These are phyloP conservation scores for Ooceraea biroi DNA, from an alignment of 1,140 invertebrate species.

Conservation along the genomic window DNA sequence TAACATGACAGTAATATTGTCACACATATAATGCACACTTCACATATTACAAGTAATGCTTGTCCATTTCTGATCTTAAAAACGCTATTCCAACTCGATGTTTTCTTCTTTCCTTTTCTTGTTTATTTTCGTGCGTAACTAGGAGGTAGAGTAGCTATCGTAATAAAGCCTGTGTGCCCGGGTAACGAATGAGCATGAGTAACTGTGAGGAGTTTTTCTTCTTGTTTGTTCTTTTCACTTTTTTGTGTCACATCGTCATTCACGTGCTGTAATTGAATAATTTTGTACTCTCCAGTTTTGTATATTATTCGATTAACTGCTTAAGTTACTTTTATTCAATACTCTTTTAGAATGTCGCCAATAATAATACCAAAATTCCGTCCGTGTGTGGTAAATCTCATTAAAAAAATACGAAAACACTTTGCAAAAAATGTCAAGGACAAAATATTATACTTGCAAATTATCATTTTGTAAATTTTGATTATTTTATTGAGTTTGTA, in stretches of 20 bases:
- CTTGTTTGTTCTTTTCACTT: conserved; percentile 85
- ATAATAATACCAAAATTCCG: too few relatives aligned
- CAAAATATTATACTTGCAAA: too few relatives aligned
- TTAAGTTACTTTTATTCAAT: conserved; percentile 5
- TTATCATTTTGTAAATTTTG: not conserved
- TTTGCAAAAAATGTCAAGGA: too few relatives aligned
- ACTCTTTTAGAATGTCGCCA: not conserved
- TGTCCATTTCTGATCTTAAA: not conserved
- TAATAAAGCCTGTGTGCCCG: conserved; percentile 98
- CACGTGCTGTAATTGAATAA: conserved; percentile 55
- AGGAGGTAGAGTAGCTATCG: conserved; percentile 94
- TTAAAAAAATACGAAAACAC: too few relatives aligned
- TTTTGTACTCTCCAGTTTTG: not conserved
- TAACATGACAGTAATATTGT: not conserved
- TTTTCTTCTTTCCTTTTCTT: not conserved
- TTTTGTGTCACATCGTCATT: conserved; percentile 82
- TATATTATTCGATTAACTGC: not conserved
- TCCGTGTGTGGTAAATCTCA: too few relatives aligned
- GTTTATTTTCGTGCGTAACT: conserved; percentile 74
- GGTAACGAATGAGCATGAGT: conserved; percentile 90
- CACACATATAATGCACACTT: not conserved
- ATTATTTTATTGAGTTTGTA: conserved; percentile 20
- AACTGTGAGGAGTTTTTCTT: conserved; percentile 89
- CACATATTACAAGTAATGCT: not conserved
- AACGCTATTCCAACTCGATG: conserved; percentile 25